Evolutionary conservation across 2,797 vertebrate species (phyloP).

Genomic region (Girardinus metallicus): DNA sequence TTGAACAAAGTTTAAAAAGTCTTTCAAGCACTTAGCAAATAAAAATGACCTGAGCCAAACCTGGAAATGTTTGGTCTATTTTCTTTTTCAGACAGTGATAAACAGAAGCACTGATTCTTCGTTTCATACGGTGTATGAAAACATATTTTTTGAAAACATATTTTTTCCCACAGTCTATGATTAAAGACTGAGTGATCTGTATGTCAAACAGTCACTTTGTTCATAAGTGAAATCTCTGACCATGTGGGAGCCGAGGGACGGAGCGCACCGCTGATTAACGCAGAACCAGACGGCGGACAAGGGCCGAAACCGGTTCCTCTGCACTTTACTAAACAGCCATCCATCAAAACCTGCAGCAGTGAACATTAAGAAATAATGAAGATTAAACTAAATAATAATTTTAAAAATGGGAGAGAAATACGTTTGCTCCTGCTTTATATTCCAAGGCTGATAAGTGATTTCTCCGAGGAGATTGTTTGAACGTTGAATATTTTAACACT

Average conservation of each 20-base stretch:
- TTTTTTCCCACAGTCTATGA: not conserved
- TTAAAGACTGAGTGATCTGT: not conserved
- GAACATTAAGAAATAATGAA: slow-evolving; percentile 18
- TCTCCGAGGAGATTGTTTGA: slow-evolving; percentile 29
- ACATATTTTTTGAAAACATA: not conserved
- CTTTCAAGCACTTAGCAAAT: not conserved
- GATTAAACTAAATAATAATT: slow-evolving; percentile 6
- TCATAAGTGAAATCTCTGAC: not conserved
- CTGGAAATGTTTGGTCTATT: not conserved
- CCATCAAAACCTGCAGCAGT: slow-evolving; percentile 3
- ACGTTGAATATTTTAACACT: slow-evolving; percentile 56
- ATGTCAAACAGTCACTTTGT: slow-evolving; percentile 9
- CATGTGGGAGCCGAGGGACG: not conserved
- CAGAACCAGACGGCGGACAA: slow-evolving; percentile 37
- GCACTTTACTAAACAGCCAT: slow-evolving; percentile 28
- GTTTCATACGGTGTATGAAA: not conserved
- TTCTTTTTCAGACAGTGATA: not conserved
- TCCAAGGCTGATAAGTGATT: slow-evolving; percentile 31
- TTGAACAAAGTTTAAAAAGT: not conserved
- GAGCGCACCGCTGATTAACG: slow-evolving; percentile 40
- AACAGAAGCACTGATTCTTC: not conserved
- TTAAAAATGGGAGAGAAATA: not conserved
- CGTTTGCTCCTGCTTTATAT: slow-evolving; percentile 28
- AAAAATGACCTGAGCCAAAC: not conserved
- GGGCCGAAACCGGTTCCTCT: slow-evolving; percentile 19